Percentiles rank a stretch among this genome's conserved stretches.
phyloP scores from a whole-genome alignment of 2,888 invertebrate species.

The Cataglyphis rosenhaueri region DNA sequence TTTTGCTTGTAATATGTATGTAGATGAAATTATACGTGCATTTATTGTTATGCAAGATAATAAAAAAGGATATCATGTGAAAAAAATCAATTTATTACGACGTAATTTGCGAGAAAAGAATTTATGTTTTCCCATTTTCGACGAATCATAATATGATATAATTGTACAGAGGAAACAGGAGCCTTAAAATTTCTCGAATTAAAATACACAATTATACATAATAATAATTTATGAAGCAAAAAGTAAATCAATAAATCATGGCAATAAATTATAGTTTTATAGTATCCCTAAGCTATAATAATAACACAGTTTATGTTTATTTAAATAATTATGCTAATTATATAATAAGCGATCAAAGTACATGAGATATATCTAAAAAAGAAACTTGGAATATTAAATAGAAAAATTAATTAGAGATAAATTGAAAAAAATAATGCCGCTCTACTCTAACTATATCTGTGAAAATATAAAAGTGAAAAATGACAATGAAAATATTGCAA shows the following conservation, averaged over 20 bases:
- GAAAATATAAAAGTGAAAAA: slow-evolving; percentile 16
- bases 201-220: neutral
- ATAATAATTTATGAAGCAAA: slow-evolving; percentile 11
- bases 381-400: neutral
- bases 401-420: slow-evolving; percentile 13
- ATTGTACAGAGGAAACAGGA: neutral
- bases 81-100: slow-evolving; percentile 1
- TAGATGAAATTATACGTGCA: neutral
- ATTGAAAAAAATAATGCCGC: slow-evolving; percentile 14
- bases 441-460: neutral
- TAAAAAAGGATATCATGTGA: neutral
- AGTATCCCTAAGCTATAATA: neutral
- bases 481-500: neutral
- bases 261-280: neutral
- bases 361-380: neutral
- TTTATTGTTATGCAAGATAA: neutral
- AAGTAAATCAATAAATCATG: slow-evolving; percentile 16
- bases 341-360: neutral
- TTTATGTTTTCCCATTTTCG: neutral
- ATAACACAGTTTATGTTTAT: neutral
- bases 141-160: neutral
- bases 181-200: neutral
- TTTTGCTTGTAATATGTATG: neutral
- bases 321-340: slow-evolving; percentile 5
- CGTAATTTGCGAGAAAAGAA: neutral